Percentiles rank a stretch among this genome's conserved stretches.
Conservation (phyloP, 2,888 invertebrate species). For the Mythimna loreyi region DNA sequence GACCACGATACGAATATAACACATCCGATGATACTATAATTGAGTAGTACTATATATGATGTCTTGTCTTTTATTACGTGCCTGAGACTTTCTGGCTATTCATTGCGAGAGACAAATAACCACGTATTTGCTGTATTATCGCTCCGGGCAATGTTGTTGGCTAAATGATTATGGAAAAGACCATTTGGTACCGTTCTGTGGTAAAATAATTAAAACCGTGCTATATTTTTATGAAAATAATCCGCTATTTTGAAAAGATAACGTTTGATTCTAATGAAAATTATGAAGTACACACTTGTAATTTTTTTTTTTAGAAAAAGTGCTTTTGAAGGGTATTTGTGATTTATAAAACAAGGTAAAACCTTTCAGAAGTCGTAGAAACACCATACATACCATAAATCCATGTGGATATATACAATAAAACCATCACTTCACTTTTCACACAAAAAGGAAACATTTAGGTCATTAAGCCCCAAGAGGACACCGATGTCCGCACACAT, state of each 20-base stretch:
- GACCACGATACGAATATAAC: constrained; percentile 35
- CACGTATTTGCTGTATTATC: constrained; percentile 66
- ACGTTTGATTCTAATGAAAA: constrained; percentile 6
- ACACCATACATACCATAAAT: no score
- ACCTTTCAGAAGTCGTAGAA: not conserved
- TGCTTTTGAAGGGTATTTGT: not conserved
- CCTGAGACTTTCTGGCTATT: constrained; percentile 73
- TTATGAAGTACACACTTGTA: not conserved
- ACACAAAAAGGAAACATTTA: not conserved
- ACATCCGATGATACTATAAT: constrained; percentile 49
- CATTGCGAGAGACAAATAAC: constrained; percentile 76
- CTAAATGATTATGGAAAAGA: constrained; percentile 58
- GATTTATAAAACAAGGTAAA: not conserved
- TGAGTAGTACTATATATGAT: constrained; percentile 29
- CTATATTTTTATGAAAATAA: constrained; percentile 8
- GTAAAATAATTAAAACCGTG: constrained; percentile 36
- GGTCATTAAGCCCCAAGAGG: no score
- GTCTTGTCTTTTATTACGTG: constrained; percentile 75
- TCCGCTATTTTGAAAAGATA: not conserved
- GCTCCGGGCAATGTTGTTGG: constrained; percentile 58
- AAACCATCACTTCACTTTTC: constrained; percentile 7
- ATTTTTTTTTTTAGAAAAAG: not conserved
- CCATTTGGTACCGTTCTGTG: constrained; percentile 39
- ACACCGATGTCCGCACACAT: no score
- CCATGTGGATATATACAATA: no score